Base-by-base conservation (phyloP, 2,113 vertebrate genomes). In the Trogon melanurus region DNA sequence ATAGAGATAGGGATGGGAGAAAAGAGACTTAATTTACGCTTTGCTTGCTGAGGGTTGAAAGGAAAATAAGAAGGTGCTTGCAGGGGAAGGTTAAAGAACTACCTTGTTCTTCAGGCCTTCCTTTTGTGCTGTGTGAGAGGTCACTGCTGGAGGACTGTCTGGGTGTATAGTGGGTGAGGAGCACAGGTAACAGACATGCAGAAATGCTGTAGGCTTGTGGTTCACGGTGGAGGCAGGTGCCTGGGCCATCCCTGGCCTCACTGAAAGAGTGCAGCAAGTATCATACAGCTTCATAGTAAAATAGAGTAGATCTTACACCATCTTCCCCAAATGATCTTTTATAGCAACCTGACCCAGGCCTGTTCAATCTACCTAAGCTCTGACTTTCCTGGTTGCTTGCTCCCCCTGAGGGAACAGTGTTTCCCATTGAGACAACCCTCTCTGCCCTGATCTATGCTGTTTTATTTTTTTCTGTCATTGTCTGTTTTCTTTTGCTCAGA, bases 51-150 rank as follows among this genome's bases (percentile, higher is more conserved):
- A 58, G 69, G 69, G 57, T 75, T 85, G 54, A 54, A 75, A 64
- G 61, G 50, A 84, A 32, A 54, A 7, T 2, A 50, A 61, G 62
- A 67, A 75, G 32, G 36, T 2, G 11, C n/a, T 91, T 67, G 32
- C 70, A 86, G 75, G 54, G 58, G 48, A 78, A 82, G 70, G 66
- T 93, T 97, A 85, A 95, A 97, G 88, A 66, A 11, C 65, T 96
- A 74, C 96, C 95, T 97, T 97, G 57, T 97, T 96, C 95, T 93
- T 91, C 96, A 97, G 96, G 96, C 93, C 54, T 97, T 96, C 85
- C 85, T 97, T 88, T 30, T 97, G 94, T 96, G 96, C 91, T 97
- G 94, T n/a, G 89, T 95, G 71, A 95, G 96, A 97, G 58, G 78
- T 48, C 92, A 88, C 86, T 57, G 78, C 94, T 92, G 95, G 92